phyloP scores from a whole-genome alignment of 2,113 vertebrate genomes.

The Vanacampus margaritifer region DNA sequence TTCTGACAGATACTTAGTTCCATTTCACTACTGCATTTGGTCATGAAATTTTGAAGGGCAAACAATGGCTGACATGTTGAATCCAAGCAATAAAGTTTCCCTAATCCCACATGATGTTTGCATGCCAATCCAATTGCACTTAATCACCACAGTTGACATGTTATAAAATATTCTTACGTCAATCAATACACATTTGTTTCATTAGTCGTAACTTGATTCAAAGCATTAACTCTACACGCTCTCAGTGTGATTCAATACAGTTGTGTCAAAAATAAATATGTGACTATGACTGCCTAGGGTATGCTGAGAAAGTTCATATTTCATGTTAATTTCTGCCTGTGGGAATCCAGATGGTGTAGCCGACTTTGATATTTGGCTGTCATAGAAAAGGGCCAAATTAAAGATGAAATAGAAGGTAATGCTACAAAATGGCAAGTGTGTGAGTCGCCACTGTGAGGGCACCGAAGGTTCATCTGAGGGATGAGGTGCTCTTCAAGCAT shows the following conservation, averaged over 20 bases:
- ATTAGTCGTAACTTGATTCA: no score
- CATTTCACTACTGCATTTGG: no score
- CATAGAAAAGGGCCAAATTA: constrained; percentile 5
- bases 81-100: neutral
- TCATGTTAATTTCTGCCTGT: neutral
- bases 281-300: neutral
- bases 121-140: neutral
- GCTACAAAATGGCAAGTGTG: constrained; percentile 6
- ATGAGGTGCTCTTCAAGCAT: constrained; percentile 16
- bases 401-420: neutral
- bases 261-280: neutral
- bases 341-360: neutral
- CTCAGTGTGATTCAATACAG: neutral
- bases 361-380: neutral
- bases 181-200: no score
- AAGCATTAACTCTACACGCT: no score
- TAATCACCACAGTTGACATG: neutral
- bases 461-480: constrained; percentile 5
- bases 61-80: no score
- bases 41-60: no score
- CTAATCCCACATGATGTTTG: neutral
- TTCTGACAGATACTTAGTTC: no score
- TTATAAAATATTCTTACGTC: neutral
- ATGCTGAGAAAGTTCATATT: constrained; percentile 1
- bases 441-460: constrained; percentile 4